Conservation (phyloP, 2,888 invertebrate genomes). For the Microchrysa polita region DNA sequence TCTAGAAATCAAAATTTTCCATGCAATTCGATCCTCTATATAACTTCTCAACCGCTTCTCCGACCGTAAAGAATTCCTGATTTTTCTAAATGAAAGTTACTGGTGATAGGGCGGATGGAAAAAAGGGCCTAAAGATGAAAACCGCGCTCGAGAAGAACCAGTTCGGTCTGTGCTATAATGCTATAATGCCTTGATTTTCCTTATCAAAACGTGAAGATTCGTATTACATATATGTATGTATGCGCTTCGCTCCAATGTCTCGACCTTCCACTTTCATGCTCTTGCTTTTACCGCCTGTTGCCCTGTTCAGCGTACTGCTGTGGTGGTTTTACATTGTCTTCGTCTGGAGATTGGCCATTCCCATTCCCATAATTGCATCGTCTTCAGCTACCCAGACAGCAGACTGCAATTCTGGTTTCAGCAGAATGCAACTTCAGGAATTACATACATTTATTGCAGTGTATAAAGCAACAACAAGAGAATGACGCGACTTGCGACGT, state of each 20-base stretch:
- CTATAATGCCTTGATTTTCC: neutral
- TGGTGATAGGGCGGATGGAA: no score
- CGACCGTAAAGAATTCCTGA: no score
- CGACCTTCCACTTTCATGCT: neutral
- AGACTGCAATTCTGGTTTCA: constrained; percentile 7
- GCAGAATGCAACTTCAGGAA: constrained; percentile 19
- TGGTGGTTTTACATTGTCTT: neutral
- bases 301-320: no score
- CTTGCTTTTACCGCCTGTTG: neutral
- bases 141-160: no score
- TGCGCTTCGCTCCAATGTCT: neutral
- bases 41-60: neutral
- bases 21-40: neutral
- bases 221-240: no score
- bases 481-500: neutral
- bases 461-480: no score
- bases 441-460: neutral
- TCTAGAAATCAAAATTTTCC: constrained; percentile 4
- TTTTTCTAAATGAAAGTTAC: no score
- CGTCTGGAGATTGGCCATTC: constrained; percentile 9
- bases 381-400: constrained; percentile 1
- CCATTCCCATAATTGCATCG: no score
- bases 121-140: no score
- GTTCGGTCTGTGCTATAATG: no score
- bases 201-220: constrained; percentile 9